Conservation (phyloP, 2,888 invertebrate genomes). For the Sipha maydis region DNA sequence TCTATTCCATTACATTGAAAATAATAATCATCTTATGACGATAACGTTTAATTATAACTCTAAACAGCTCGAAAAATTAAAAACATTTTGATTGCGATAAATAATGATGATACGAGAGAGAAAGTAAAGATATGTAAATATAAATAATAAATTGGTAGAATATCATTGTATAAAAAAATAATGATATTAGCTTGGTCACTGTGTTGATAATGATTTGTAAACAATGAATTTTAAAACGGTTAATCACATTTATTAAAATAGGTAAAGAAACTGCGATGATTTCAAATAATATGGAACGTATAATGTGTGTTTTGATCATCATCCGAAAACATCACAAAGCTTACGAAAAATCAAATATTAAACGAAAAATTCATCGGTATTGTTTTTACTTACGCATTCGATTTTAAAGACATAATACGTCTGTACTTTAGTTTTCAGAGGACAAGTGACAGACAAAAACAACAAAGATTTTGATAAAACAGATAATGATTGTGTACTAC, state of each 20-base stretch:
- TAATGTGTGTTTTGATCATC: not conserved
- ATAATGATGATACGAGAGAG: not conserved
- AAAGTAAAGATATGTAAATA: not conserved
- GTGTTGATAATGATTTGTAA: not conserved
- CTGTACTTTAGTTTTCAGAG: not conserved
- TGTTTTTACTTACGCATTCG: not conserved
- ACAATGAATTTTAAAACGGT: slow-evolving; percentile 15
- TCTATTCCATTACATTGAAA: not conserved
- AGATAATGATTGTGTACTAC: too few species aligned
- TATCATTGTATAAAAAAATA: not conserved
- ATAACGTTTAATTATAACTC: not conserved
- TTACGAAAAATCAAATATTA: not conserved
- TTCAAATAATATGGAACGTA: not conserved
- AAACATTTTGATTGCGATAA: not conserved
- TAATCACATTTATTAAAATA: slow-evolving; percentile 4
- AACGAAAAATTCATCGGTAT: not conserved
- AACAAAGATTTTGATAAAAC: too few species aligned
- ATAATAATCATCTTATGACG: not conserved
- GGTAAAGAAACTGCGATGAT: not conserved
- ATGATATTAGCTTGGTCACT: slow-evolving; percentile 5
- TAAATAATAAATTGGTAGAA: too few species aligned
- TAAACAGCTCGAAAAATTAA: not conserved
- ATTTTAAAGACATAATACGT: slow-evolving; percentile 16
- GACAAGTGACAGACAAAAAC: not conserved
- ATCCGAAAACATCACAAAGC: not conserved